These are phyloP conservation scores for Chalcosyrphus nemorum DNA, from an alignment of 2,888 invertebrate genomes.

Conservation along the genomic window DNA sequence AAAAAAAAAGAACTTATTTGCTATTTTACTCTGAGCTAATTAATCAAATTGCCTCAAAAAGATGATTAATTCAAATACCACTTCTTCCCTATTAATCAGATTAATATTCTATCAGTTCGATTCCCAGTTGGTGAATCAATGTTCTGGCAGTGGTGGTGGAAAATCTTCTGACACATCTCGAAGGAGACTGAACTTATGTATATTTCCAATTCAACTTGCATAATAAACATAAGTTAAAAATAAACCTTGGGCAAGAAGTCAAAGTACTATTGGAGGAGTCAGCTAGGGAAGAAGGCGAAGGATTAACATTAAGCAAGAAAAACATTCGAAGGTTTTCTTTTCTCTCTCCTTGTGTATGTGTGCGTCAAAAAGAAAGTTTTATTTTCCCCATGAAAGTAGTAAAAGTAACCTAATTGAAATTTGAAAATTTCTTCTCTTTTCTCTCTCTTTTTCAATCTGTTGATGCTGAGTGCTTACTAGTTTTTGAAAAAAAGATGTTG, in stretches of 20 bases:
- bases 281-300: background rate
- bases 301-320: slow-evolving; percentile 29
- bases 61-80: slow-evolving; percentile 34
- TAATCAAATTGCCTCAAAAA: slow-evolving; percentile 9
- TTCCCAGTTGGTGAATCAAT: slow-evolving; percentile 26
- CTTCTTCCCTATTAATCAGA: slow-evolving; percentile 51
- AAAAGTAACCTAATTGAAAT: slow-evolving; percentile 66
- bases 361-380: slow-evolving; percentile 20
- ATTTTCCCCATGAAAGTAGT: slow-evolving; percentile 12
- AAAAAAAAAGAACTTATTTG: background rate
- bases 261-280: background rate
- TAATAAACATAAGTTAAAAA: slow-evolving; percentile 4
- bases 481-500: background rate
- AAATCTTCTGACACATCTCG: slow-evolving; percentile 7
- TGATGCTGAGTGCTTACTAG: background rate
- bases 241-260: background rate
- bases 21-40: slow-evolving; percentile 1
- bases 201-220: background rate
- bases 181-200: slow-evolving; percentile 13
- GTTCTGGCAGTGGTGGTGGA: background rate
- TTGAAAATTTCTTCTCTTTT: slow-evolving; percentile 42
- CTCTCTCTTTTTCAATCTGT: background rate
- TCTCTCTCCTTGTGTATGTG: background rate
- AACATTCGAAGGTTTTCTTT: background rate
- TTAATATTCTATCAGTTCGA: slow-evolving; percentile 44